Conservation (phyloP, 2,888 invertebrate genomes). For the Ariolimax columbianus region DNA sequence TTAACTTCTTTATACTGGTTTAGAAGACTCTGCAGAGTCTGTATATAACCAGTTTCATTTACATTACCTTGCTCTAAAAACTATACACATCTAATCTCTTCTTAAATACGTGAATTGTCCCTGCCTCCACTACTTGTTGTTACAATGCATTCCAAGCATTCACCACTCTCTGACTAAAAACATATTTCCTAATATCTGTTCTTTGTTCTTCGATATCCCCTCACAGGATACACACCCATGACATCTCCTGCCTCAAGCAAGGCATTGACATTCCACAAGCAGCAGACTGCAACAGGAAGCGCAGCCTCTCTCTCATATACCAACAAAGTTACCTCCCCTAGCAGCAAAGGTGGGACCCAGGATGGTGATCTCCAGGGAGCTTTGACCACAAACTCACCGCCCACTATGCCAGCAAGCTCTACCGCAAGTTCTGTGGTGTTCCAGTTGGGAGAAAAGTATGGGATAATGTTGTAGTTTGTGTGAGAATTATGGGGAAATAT, state of each 20-base stretch:
- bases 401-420: neutral
- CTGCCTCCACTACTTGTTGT: too few relatives aligned
- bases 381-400: neutral
- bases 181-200: too few relatives aligned
- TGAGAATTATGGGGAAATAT: too few relatives aligned
- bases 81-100: too few relatives aligned
- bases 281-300: conserved; percentile 41
- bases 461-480: neutral
- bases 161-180: too few relatives aligned
- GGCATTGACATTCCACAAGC: conserved; percentile 43
- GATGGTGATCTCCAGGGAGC: neutral
- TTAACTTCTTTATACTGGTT: too few relatives aligned
- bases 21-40: too few relatives aligned
- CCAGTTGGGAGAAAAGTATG: conserved; percentile 29
- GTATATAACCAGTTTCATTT: too few relatives aligned
- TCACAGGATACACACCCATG: neutral
- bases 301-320: conserved; percentile 46
- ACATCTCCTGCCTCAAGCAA: neutral
- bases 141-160: too few relatives aligned
- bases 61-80: too few relatives aligned
- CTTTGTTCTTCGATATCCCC: too few relatives aligned
- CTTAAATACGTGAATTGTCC: too few relatives aligned
- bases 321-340: neutral
- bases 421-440: neutral
- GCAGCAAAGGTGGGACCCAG: neutral